A percentile compares a stretch with the other conserved stretches of the same genome.
Evolutionary conservation across 1,140 invertebrate species (phyloP).

Genomic region (Eubasilissa regina): DNA sequence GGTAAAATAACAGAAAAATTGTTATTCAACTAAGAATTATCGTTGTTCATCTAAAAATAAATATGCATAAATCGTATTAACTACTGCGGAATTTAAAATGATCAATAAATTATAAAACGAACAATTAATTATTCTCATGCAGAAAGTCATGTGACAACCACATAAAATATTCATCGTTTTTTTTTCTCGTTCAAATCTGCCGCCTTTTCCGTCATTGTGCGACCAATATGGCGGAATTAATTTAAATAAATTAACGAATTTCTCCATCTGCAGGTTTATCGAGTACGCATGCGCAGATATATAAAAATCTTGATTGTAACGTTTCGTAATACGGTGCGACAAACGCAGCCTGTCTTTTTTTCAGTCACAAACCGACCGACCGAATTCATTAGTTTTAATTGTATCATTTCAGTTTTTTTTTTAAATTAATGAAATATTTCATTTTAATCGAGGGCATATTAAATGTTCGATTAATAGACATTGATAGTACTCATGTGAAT

Average conservation of each 20-base stretch:
- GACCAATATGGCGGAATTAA: constrained; percentile 29
- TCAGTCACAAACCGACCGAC: constrained; percentile 7
- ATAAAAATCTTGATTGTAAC: neutral
- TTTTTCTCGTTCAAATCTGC: constrained; percentile 37
- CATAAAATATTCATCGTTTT: neutral
- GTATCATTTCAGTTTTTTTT: too few species aligned
- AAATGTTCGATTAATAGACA: too few species aligned
- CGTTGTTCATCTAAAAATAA: too few species aligned
- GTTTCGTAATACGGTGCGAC: constrained; percentile 30
- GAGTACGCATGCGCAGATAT: constrained; percentile 19
- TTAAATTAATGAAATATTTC: too few species aligned
- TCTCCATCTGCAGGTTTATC: constrained; percentile 22
- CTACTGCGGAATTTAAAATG: too few species aligned
- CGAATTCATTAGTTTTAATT: constrained; percentile 9
- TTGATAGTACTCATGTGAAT: too few species aligned
- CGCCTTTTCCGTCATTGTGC: constrained; percentile 41
- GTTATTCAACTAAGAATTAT: too few species aligned
- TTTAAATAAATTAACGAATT: constrained; percentile 45
- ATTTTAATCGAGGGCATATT: too few species aligned
- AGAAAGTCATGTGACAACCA: neutral
- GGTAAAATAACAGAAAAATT: neutral
- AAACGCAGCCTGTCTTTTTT: constrained; percentile 20
- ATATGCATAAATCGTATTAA: too few species aligned
- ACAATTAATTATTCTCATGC: neutral
- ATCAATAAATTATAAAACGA: neutral